Evolutionary conservation across 2,113 vertebrate species (phyloP).

Genomic region (Cebus imitator): DNA sequence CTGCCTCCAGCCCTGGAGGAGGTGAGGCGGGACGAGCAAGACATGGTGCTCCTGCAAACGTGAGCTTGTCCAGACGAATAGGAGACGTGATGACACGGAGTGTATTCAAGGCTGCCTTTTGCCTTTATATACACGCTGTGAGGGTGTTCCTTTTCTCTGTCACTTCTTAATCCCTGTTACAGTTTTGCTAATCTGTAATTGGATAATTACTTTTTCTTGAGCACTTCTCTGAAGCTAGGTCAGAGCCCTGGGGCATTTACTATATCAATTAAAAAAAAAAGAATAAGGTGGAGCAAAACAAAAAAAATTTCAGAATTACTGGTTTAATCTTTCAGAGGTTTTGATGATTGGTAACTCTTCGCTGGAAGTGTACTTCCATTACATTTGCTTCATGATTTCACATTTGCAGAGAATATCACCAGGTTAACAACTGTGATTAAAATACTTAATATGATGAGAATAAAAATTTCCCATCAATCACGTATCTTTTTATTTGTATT

Average conservation of each 20-base stretch:
- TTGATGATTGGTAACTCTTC: conserved; percentile 55
- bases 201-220: conserved; percentile 64
- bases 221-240: conserved; percentile 62
- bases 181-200: conserved; percentile 70
- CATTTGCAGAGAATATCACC: not conserved
- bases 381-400: conserved; percentile 43
- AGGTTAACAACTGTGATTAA: conserved; percentile 44
- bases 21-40: conserved; percentile 54
- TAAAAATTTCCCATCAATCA: conserved; percentile 12
- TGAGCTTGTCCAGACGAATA: not conserved
- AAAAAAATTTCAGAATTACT: conserved; percentile 11
- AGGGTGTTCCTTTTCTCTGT: conserved; percentile 70
- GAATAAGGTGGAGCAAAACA: conserved; percentile 51
- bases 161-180: conserved; percentile 61
- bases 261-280: not conserved
- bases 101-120: not conserved
- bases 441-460: conserved; percentile 8
- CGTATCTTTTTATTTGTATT: not conserved
- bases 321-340: conserved; percentile 63
- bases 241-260: conserved; percentile 62
- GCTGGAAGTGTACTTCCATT: conserved; percentile 44
- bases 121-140: conserved; percentile 62
- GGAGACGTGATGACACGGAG: not conserved
- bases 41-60: conserved; percentile 20
- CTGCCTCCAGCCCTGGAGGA: conserved; percentile 73